Conservation (phyloP, 2,113 vertebrate genomes). For the Silurus meridionalis region DNA sequence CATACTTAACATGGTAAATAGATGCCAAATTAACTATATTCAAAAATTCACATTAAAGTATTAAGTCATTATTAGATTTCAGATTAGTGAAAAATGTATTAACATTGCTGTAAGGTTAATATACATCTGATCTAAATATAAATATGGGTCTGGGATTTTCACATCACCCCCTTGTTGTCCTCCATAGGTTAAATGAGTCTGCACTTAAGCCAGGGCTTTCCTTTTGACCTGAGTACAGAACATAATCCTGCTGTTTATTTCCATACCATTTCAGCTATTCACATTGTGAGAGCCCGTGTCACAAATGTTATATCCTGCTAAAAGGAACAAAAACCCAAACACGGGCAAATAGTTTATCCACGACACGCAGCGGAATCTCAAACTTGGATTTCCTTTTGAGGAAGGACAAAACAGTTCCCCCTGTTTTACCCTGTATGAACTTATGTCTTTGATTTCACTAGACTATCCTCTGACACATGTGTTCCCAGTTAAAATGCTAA, state of each 20-base stretch:
- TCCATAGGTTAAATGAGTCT: constrained; percentile 29
- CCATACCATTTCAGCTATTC: constrained; percentile 44
- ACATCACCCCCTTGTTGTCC: not conserved
- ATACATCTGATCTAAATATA: not conserved
- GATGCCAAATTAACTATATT: not conserved
- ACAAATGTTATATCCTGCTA: constrained; percentile 33
- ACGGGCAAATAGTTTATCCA: constrained; percentile 31
- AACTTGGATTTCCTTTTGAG: constrained; percentile 37
- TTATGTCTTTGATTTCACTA: not conserved
- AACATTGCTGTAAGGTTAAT: not conserved
- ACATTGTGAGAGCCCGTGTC: constrained; percentile 10
- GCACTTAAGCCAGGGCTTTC: not conserved
- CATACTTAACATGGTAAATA: not conserved
- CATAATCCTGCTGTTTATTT: constrained; percentile 45
- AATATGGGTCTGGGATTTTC: not conserved
- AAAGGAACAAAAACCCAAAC: constrained; percentile 44
- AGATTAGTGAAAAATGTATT: not conserved
- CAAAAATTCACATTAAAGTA: not conserved
- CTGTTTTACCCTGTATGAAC: not conserved
- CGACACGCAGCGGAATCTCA: constrained; percentile 37
- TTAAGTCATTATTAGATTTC: not conserved
- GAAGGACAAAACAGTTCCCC: not conserved
- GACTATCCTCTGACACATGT: not conserved
- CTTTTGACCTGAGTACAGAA: constrained; percentile 2
- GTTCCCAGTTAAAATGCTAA: not conserved